Conservation (phyloP, 2,797 vertebrate species). For the Rhinella marina region DNA sequence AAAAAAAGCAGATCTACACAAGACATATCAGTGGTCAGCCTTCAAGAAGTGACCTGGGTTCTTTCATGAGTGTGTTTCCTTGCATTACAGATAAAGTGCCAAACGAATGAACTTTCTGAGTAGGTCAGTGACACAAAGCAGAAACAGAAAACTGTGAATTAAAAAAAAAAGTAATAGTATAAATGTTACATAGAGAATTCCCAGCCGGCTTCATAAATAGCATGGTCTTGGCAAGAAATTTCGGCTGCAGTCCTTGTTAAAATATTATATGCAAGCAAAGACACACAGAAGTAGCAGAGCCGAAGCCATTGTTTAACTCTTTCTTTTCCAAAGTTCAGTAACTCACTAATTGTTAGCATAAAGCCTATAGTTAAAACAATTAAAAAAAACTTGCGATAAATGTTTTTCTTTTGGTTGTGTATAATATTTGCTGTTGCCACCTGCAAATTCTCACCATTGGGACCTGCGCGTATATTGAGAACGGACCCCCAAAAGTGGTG, state of each 20-base stretch:
- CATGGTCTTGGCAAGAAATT: background rate
- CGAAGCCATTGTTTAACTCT: background rate
- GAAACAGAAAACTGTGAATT: background rate
- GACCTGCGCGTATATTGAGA: too few species aligned
- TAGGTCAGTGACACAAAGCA: conserved; percentile 19
- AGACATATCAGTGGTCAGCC: background rate
- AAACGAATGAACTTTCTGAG: background rate
- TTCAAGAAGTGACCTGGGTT: background rate
- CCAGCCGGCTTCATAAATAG: conserved; percentile 25
- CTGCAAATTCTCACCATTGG: too few species aligned
- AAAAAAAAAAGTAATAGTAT: background rate
- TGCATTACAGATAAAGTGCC: background rate
- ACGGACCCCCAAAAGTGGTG: too few species aligned
- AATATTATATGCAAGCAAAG: background rate
- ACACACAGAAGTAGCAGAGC: background rate
- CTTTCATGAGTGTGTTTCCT: background rate
- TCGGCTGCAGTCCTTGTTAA: background rate
- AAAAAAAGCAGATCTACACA: background rate
- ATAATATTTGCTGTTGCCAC: too few species aligned
- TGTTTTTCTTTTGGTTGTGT: too few species aligned
- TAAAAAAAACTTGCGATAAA: too few species aligned
- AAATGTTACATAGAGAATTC: conserved; percentile 17
- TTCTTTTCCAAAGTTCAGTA: background rate
- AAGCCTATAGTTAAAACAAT: too few species aligned
- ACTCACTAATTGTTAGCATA: too few species aligned